Evolutionary conservation across 2,113 vertebrate genomes (phyloP).

Genomic region (Otus sunia): DNA sequence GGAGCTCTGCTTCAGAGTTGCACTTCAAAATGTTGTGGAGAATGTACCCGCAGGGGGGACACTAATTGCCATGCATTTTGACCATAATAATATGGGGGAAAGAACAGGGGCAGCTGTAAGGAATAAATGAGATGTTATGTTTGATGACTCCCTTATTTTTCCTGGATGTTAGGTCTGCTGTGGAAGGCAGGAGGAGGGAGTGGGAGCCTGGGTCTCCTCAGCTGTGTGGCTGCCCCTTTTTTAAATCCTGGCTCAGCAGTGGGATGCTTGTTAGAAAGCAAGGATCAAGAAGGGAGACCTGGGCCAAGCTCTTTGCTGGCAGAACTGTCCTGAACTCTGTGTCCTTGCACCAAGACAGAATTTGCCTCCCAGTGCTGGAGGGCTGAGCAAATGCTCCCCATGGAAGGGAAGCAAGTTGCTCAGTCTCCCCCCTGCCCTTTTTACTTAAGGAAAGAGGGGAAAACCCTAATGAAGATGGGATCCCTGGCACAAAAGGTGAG

Average conservation of each 20-base stretch:
- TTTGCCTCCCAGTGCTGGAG: not conserved
- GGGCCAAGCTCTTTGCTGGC: not conserved
- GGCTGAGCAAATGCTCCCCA: not conserved
- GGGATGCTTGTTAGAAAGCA: not conserved
- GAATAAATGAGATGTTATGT: not conserved
- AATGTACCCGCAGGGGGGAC: not conserved
- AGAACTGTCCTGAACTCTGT: not conserved
- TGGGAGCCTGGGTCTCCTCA: not conserved
- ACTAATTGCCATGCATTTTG: constrained; percentile 5
- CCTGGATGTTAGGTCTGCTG: not conserved
- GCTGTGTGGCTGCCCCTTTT: not conserved
- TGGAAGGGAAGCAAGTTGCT: not conserved
- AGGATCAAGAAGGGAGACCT: not conserved
- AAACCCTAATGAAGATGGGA: not conserved
- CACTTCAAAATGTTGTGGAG: not conserved
- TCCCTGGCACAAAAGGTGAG: not conserved
- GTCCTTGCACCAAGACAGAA: not conserved
- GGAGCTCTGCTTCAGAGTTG: not conserved
- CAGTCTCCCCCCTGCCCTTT: not conserved
- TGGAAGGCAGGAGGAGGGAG: not conserved
- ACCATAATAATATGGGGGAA: not conserved
- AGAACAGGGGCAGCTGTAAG: not conserved
- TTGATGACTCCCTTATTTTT: not conserved
- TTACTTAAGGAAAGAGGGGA: not conserved
- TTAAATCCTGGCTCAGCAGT: not conserved